These are phyloP conservation scores for Nephrotoma flavescens DNA, from an alignment of 2,888 invertebrate genomes.

Conservation along the genomic window DNA sequence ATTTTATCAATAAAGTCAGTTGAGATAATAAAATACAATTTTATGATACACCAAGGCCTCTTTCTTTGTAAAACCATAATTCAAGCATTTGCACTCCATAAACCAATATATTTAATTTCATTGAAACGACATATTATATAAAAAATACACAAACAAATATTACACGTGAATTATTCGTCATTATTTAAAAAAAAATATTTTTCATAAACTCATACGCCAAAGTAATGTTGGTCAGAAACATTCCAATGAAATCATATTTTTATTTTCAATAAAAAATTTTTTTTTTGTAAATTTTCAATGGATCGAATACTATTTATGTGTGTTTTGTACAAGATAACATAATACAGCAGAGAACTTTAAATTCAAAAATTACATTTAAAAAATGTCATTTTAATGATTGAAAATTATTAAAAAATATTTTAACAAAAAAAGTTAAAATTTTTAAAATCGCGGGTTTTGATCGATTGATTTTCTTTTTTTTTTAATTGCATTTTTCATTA, in stretches of 20 bases:
- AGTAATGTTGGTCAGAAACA: neutral
- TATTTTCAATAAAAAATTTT: neutral
- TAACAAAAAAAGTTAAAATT: neutral
- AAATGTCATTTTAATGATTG: neutral
- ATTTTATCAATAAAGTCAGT: too few species aligned
- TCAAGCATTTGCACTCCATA: neutral
- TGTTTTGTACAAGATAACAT: neutral
- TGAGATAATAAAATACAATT: neutral
- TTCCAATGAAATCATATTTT: neutral
- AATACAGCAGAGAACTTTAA: neutral
- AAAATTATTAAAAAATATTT: neutral
- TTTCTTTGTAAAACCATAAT: neutral
- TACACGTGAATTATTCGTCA: neutral
- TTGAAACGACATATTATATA: neutral
- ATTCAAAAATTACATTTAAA: neutral
- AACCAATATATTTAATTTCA: neutral
- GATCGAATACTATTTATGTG: neutral
- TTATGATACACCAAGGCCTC: neutral
- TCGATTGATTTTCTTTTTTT: neutral
- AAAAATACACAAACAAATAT: too few species aligned
- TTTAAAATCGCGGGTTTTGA: neutral
- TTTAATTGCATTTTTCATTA: neutral
- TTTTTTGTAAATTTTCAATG: neutral
- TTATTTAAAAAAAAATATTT: neutral
- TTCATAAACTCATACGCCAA: neutral